phyloP scores from a whole-genome alignment of 2,113 vertebrate genomes.

The Ascaphus truei region DNA sequence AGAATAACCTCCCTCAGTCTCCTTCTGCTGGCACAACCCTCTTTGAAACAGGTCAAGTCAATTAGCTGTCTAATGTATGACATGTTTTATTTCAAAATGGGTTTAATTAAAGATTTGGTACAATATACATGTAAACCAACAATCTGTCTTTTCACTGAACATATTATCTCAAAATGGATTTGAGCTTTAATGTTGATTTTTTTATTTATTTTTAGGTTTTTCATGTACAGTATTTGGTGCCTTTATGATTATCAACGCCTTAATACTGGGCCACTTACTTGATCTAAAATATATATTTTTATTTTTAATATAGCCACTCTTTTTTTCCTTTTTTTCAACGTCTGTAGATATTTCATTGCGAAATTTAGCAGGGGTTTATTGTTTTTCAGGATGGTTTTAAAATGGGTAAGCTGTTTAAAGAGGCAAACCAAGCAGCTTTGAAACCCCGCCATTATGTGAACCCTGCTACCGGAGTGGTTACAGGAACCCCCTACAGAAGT shows the following conservation, averaged over 20 bases:
- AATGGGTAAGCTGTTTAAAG: too few relatives aligned
- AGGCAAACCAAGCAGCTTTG: too few relatives aligned
- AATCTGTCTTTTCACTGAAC: conserved; percentile 60
- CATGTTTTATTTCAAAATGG: conserved; percentile 63
- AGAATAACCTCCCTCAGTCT: conserved; percentile 69
- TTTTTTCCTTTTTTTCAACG: too few relatives aligned
- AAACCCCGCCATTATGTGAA: too few relatives aligned
- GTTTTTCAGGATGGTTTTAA: too few relatives aligned
- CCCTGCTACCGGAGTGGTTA: too few relatives aligned
- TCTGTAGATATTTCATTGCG: too few relatives aligned
- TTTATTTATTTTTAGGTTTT: background rate
- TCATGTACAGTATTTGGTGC: background rate
- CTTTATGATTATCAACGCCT: background rate
- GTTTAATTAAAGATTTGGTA: conserved; percentile 70
- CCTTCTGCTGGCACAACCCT: conserved; percentile 59
- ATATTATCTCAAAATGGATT: conserved; percentile 65
- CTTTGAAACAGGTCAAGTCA: conserved; percentile 66
- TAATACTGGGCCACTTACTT: background rate
- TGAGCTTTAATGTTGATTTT: conserved; percentile 58
- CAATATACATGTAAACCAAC: conserved; percentile 60
- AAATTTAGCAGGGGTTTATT: too few relatives aligned
- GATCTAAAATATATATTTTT: too few relatives aligned
- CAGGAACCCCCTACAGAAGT: too few relatives aligned
- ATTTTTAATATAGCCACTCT: too few relatives aligned
- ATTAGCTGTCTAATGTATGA: conserved; percentile 67